These are phyloP conservation scores for Argyresthia goedartella DNA, from an alignment of 2,888 invertebrate genomes.

Conservation along the genomic window DNA sequence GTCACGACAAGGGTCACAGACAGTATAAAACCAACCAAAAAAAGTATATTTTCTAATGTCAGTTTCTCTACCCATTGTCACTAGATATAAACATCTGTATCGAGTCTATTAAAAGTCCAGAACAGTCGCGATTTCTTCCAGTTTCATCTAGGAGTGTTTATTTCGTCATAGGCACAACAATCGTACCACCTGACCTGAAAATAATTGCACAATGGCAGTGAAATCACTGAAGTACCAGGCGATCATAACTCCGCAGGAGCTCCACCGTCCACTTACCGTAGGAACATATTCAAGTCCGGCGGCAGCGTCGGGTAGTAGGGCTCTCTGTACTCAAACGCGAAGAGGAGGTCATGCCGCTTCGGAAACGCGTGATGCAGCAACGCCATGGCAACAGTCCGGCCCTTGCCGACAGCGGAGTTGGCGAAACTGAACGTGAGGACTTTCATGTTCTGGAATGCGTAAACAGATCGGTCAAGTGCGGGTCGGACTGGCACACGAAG, in stretches of 20 bases:
- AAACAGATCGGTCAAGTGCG: background rate
- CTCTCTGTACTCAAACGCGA: conserved; percentile 88
- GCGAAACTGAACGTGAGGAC: conserved; percentile 90
- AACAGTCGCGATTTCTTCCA: background rate
- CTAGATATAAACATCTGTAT: too few species aligned
- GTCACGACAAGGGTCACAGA: too few species aligned
- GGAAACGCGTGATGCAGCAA: conserved; percentile 91
- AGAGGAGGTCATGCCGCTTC: conserved; percentile 85
- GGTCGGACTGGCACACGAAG: too few species aligned
- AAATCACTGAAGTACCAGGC: background rate
- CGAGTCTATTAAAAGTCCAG: too few species aligned
- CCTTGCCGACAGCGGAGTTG: conserved; percentile 83
- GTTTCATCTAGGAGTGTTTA: too few species aligned
- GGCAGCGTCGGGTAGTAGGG: conserved; percentile 60
- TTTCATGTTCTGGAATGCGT: conserved; percentile 79
- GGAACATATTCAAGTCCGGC: conserved; percentile 62
- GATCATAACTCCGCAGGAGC: background rate
- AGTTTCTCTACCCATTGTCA: too few species aligned
- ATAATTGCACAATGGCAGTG: too few species aligned
- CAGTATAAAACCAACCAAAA: too few species aligned
- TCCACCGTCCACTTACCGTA: conserved; percentile 11
- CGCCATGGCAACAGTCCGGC: conserved; percentile 84
- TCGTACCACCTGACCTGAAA: too few species aligned
- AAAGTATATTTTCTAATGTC: too few species aligned
- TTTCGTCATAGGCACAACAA: too few species aligned